These are phyloP conservation scores for Neodiprion pinetum DNA, from an alignment of 1,140 invertebrate genomes.

Conservation along the genomic window DNA sequence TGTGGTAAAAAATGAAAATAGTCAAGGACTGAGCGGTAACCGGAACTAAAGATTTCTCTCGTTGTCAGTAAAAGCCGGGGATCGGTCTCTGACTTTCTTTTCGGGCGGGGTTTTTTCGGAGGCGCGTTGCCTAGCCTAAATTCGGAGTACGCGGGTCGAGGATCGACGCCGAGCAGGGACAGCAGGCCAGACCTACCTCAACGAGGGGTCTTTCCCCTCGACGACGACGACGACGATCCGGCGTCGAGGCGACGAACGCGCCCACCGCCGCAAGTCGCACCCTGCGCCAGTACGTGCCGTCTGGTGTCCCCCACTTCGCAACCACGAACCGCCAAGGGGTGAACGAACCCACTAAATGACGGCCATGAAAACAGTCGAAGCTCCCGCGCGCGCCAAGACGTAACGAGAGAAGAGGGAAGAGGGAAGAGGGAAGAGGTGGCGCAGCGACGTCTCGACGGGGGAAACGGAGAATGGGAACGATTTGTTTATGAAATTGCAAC, in stretches of 20 bases:
- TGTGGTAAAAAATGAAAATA: no score
- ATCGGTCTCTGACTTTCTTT: neutral
- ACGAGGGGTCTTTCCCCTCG: neutral
- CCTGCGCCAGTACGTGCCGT: constrained; percentile 46
- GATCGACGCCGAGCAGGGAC: no score
- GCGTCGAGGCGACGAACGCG: neutral
- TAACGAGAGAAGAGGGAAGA: constrained; percentile 35
- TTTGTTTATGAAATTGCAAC: constrained; percentile 1
- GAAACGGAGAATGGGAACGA: neutral
- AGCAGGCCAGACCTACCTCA: neutral
- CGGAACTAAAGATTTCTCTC: no score
- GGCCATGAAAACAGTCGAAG: constrained; percentile 64
- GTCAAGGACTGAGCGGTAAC: no score
- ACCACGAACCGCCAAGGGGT: constrained; percentile 53
- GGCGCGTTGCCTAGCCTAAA: neutral
- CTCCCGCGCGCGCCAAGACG: constrained; percentile 54
- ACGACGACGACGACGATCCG: neutral
- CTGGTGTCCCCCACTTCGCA: constrained; percentile 38
- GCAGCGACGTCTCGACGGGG: no score
- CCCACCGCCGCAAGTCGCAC: constrained; percentile 23
- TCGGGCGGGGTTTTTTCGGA: neutral
- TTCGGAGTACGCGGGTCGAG: neutral
- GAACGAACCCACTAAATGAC: constrained; percentile 64
- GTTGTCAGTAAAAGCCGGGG: no score
- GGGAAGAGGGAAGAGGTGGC: neutral